phyloP scores from a whole-genome alignment of 2,113 vertebrate genomes.

The Gambusia affinis region DNA sequence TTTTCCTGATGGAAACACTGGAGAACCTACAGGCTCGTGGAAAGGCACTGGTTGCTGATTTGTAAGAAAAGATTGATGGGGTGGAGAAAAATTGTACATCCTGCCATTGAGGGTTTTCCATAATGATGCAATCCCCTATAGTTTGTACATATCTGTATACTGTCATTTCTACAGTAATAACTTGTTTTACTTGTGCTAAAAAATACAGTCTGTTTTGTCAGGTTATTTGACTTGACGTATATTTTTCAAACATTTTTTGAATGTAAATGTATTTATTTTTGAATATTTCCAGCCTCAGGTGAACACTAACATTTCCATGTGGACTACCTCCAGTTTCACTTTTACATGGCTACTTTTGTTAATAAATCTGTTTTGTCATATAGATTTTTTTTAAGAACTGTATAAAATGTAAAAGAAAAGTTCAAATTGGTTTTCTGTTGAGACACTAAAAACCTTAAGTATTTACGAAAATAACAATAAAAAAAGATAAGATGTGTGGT shows the following conservation, averaged over 20 bases:
- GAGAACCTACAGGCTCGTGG: constrained; percentile 72
- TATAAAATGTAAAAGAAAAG: not conserved
- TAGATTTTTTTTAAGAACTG: no score
- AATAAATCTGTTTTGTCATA: not conserved
- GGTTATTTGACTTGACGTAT: not conserved
- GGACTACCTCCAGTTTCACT: constrained; percentile 9
- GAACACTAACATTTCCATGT: constrained; percentile 13
- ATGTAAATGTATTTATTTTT: constrained; percentile 13
- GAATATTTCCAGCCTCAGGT: not conserved
- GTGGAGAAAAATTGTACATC: not conserved
- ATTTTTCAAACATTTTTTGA: not conserved
- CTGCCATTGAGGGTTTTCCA: not conserved
- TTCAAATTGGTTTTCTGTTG: not conserved
- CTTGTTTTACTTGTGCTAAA: not conserved
- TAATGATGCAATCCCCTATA: not conserved
- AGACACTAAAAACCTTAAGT: not conserved
- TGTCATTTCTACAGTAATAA: not conserved
- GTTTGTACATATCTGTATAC: not conserved
- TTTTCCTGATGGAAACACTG: constrained; percentile 82
- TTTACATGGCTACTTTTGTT: not conserved
- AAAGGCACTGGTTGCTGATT: constrained; percentile 11
- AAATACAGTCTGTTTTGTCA: not conserved
- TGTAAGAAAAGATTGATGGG: constrained; percentile 12
- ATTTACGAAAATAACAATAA: not conserved
- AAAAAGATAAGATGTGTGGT: no score